Percentiles rank a stretch among this genome's conserved stretches.
phyloP scores from a whole-genome alignment of 2,888 invertebrate genomes.

The Eupithecia vulgata region DNA sequence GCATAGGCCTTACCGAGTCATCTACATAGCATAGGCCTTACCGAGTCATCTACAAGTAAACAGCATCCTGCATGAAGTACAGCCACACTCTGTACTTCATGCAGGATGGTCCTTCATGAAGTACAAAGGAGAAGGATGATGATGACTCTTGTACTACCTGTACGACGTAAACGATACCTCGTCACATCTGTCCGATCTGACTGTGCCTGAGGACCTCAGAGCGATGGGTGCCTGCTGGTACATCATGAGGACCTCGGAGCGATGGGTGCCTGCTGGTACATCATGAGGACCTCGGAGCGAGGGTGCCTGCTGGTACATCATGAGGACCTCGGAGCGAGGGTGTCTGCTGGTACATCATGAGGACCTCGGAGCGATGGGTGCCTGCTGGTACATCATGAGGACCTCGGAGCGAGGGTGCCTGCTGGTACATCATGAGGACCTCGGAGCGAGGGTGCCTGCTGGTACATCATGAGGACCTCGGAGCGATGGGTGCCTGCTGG shows the following conservation, averaged over 20 bases:
- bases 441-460: not conserved
- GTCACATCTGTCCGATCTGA: not conserved
- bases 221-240: not conserved
- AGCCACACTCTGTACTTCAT: no score
- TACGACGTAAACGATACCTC: not conserved
- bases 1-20: no score
- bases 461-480: not conserved
- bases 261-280: not conserved
- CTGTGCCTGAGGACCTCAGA: not conserved
- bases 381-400: not conserved
- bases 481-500: not conserved
- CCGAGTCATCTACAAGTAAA: no score
- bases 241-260: not conserved
- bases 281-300: not conserved
- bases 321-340: not conserved
- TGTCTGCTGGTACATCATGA: not conserved
- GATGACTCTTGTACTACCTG: not conserved
- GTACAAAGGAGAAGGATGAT: no score
- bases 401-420: no score
- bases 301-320: no score
- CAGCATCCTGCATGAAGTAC: no score
- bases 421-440: no score
- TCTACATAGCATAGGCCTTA: no score
- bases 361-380: not conserved
- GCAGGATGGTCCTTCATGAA: no score